Base-by-base conservation (phyloP, 1,140 invertebrate species). In the Mamestra configurata region DNA sequence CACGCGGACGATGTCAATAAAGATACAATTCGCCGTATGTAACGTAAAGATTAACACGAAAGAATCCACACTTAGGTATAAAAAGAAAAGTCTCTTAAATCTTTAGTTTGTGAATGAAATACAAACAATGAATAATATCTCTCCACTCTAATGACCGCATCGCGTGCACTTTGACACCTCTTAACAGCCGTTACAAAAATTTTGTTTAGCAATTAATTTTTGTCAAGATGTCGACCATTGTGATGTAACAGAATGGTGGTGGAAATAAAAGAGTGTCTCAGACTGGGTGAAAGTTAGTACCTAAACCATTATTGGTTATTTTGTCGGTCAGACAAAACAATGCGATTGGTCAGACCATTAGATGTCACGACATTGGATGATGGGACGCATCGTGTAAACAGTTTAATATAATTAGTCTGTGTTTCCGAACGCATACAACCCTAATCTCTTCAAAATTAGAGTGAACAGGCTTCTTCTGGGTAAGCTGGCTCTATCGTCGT, bases 281-380 rank as follows among this genome's bases (percentile, higher is more conserved):
- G 35, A 31, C 20, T 2, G 37, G 46, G 80, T 78, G 80, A 82
- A 82, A 82, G 76, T 77, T 46, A 22, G 49, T 35, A 8, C 37
- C n/a, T n/a, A n/a, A n/a, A n/a, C n/a, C n/a, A 57, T 18, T 55
- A 20, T 61, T 76, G 55, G 53, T 31, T 22, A 43, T 40, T 57
- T 61, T 18, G 80, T 75, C 53, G 77, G 81, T 53, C 77, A 79
- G 77, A 55, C 71, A 76, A 79, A 82, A 82, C 77, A 79, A 79
- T 70, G 40, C 24, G 22, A 40, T 43, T 46, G 76, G 64, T 68
- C 76, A 68, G n/a, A n/a, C n/a, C n/a, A n/a, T n/a, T n/a, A n/a
- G 57, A 68, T 40, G 64, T 78, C 76, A 70, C 76, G 76, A 78
- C 49, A 20, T 77, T 11, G 43, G 22, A 24, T 1, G 22, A 20